Base-by-base conservation (phyloP, 1,140 invertebrate genomes). In the Parasteatoda tepidariorum region DNA sequence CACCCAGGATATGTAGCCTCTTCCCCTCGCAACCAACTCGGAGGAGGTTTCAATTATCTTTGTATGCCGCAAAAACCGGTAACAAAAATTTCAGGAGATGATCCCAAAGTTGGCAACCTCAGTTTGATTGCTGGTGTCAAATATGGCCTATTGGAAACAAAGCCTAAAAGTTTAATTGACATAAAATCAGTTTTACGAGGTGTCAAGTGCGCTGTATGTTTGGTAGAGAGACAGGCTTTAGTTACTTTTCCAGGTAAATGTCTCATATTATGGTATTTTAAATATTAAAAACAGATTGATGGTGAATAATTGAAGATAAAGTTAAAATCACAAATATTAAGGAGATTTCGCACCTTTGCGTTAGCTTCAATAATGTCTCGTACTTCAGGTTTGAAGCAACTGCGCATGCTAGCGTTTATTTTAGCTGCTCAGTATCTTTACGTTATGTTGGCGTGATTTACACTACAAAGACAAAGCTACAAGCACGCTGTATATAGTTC, bases 71-170 rank as follows among this genome's bases (percentile, higher is more conserved):
- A 67, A 0, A 18, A 41, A 13, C 55, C 3, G 64, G 28, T 30
- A 15, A 34, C 15, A 1, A 24, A 26, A 7, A n/a, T 24, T 9
- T 26, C 38, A 6, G 24, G 41, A 3, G 18, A 71, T 30, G 9
- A 24, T 1, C 13, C 24, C 0, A 22, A 18, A 18, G n/a, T 22
- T 24, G 33, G 18, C 30, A 38, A 59, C 41, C 31, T 54, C 2
- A 74, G 81, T 7, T 15, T 48, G 11, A 2, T 83, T 7, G 68
- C 59, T 0, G 81, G 81, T 6, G 68, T 83, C 13, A 83, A 74
- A 22, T 83, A 83, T 0, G 81, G 81, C 26, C n/a, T 74, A 5
- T 7, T 74, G 34, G 11, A 57, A 38, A 18, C n/a, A 7, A 55
- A 7, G 24, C 81, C 70, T 22, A 73, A 55, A 11, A 34, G 48